Base-by-base conservation (phyloP, 1,140 invertebrate genomes). In the Drosophila repleta region DNA sequence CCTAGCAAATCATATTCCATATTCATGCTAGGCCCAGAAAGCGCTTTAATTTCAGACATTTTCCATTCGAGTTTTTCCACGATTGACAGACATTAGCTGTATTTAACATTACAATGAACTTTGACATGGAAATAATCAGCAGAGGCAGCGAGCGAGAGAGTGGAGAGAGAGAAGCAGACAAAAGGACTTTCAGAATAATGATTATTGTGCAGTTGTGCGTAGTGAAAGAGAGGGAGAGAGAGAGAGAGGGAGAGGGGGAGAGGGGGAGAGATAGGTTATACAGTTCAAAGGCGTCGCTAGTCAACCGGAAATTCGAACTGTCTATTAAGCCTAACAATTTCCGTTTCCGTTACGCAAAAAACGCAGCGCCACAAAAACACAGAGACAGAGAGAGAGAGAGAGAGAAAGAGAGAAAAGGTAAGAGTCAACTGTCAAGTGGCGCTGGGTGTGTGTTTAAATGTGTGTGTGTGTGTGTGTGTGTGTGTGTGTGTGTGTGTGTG, bases 241-340 rank as follows among this genome's bases (percentile, higher is more conserved):
- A 32, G 18, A 0, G 43, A 4, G n/a, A 17, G 7, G 10, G 10
- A 6, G 20, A 13, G 21, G 15, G n/a, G n/a, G 11, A 15, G 46
- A 11, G 32, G n/a, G 49, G 13, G 24, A 13, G 7, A 21, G 39
- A 3, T 21, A n/a, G 48, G 48, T 8, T 29, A 17, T 29, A 21
- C 53, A 70, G 66, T 69, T 70, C 45, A 66, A 43, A 65, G 53
- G 56, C 10, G 46, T 20, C 35, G 62, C 56, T 72, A 73, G 69
- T 63, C 69, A 49, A 39, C 58, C 60, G 83, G 72, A 88, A 88
- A 88, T 76, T 81, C 76, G 72, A 79, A 79, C 85, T 88, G 83
- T 88, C 83, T 88, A 88, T 88, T 83, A 88, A 83, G 83, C 83
- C 83, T 88, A 88, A 88, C 83, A 88, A 88, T 83, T 88, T 88